Evolutionary conservation across 2,113 vertebrate species (phyloP).

Genomic region (Xiphophorus couchianus): DNA sequence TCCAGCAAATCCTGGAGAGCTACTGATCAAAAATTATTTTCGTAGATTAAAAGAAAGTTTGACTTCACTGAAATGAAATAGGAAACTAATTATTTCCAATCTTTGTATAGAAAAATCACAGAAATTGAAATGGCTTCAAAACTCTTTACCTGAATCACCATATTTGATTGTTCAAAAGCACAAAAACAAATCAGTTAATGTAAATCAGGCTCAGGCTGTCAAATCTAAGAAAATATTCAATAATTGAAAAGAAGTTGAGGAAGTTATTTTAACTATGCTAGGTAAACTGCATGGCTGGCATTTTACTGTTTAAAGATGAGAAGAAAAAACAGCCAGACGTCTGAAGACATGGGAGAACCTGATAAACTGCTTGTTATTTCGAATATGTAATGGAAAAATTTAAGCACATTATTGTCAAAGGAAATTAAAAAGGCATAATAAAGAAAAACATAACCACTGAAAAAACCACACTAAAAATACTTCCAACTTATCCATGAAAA

Average conservation of each 20-base stretch:
- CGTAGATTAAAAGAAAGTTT: no score
- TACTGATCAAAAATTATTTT: no score
- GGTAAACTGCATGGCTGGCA: not conserved
- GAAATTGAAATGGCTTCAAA: not conserved
- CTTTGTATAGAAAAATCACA: no score
- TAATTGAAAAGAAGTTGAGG: not conserved
- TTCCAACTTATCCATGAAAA: constrained; percentile 52
- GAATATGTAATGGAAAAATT: constrained; percentile 23
- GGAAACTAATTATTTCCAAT: no score
- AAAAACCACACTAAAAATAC: constrained; percentile 54
- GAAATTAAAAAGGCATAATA: constrained; percentile 22
- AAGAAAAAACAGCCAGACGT: constrained; percentile 4
- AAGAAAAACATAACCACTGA: not conserved
- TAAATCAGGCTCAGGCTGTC: constrained; percentile 8
- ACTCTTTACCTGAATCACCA: constrained; percentile 11
- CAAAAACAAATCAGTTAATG: constrained; percentile 9
- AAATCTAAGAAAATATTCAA: not conserved
- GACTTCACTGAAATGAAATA: no score
- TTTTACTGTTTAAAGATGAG: constrained; percentile 3
- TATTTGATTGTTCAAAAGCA: constrained; percentile 38
- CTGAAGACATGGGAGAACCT: constrained; percentile 15
- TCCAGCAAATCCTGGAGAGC: no score
- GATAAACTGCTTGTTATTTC: constrained; percentile 17
- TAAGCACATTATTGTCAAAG: constrained; percentile 25
- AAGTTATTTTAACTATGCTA: not conserved